A percentile compares a stretch with the other conserved stretches of the same genome.
Evolutionary conservation across 2,888 invertebrate species (phyloP).

Genomic region (Drosophila tanythrix): DNA sequence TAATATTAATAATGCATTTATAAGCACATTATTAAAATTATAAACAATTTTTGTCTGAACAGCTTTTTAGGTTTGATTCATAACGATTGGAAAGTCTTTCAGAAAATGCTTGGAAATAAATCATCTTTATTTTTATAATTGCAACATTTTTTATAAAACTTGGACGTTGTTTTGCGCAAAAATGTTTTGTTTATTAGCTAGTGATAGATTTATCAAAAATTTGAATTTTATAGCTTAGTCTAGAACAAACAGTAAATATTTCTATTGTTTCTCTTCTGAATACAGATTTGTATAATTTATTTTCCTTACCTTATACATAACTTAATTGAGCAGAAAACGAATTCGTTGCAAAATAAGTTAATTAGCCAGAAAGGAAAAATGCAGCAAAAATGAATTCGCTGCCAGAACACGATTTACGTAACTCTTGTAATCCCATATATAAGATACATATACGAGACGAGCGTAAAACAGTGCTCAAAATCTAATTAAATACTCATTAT

Average conservation of each 20-base stretch:
- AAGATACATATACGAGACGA: slow-evolving; percentile 1
- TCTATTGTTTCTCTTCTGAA: slow-evolving; percentile 5
- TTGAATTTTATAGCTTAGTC: background rate
- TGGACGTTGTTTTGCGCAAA: background rate
- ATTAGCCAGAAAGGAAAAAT: background rate
- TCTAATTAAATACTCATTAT: slow-evolving; percentile 44
- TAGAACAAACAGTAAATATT: background rate
- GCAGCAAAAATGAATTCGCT: background rate
- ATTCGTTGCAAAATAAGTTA: slow-evolving; percentile 7
- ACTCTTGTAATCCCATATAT: slow-evolving; percentile 1
- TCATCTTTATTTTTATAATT: background rate
- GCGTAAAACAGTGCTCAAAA: slow-evolving; percentile 19
- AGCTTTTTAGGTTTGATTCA: background rate
- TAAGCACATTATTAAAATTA: background rate
- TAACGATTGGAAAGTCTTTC: background rate
- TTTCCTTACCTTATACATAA: background rate
- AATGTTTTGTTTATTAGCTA: slow-evolving; percentile 16
- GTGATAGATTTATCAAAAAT: slow-evolving; percentile 17
- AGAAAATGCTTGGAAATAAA: background rate
- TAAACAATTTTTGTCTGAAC: background rate
- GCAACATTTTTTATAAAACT: background rate
- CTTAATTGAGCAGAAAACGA: background rate
- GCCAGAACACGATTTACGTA: slow-evolving; percentile 5
- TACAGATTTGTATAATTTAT: slow-evolving; percentile 14
- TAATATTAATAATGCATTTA: background rate